A percentile compares a stretch with the other conserved stretches of the same genome.
Conservation (phyloP, 2,797 vertebrate genomes). For the Orestias chungarensis region DNA sequence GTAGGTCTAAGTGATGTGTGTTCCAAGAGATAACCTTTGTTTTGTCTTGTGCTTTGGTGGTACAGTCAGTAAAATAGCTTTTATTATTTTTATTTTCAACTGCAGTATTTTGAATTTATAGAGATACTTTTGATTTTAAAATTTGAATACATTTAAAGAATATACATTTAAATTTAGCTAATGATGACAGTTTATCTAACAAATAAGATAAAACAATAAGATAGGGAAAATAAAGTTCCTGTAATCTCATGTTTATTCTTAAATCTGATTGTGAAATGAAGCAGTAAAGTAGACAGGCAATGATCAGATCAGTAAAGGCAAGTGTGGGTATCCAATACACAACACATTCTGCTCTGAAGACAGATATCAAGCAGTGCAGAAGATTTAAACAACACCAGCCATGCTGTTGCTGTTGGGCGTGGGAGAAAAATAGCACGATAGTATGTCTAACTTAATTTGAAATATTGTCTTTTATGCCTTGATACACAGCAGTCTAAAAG, state of each 20-base stretch:
- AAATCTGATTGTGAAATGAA: not conserved
- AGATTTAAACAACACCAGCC: not conserved
- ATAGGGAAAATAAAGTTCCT: not conserved
- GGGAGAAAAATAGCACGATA: constrained; percentile 14
- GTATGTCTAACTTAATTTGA: constrained; percentile 29
- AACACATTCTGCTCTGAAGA: not conserved
- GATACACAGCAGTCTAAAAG: constrained; percentile 22
- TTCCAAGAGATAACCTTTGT: not conserved
- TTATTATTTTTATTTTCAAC: not conserved
- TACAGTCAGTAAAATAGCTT: not conserved
- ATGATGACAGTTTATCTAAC: not conserved
- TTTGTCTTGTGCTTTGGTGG: not conserved
- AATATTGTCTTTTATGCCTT: constrained; percentile 17
- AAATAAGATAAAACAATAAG: too few relatives aligned
- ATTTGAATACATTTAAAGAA: not conserved
- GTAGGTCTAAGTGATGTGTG: not conserved
- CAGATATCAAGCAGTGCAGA: not conserved
- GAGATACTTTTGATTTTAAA: not conserved
- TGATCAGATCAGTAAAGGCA: not conserved
- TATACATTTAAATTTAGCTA: not conserved
- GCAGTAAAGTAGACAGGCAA: not conserved
- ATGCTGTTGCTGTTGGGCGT: not conserved
- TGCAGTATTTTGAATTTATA: not conserved
- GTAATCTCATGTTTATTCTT: not conserved
- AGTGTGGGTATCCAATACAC: not conserved